These are phyloP conservation scores for Caprella mutica DNA, from an alignment of 2,888 invertebrate genomes.

Conservation along the genomic window DNA sequence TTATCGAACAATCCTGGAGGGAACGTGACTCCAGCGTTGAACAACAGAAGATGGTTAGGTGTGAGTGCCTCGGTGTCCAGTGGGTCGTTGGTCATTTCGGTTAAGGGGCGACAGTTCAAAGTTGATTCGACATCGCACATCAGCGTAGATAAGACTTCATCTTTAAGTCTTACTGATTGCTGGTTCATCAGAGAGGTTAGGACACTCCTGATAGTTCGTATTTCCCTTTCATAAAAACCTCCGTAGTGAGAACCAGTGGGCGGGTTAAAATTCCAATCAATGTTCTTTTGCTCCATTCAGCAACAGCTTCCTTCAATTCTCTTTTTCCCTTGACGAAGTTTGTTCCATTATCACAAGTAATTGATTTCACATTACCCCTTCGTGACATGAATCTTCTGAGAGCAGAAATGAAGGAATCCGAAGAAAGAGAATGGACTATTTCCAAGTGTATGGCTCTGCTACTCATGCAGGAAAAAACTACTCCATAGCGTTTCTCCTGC, in stretches of 20 bases:
- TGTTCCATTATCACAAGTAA: slow-evolving; percentile 8
- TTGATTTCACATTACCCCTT: neutral
- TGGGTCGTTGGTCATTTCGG: too few species aligned
- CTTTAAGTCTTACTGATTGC: too few species aligned
- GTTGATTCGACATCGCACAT: too few species aligned
- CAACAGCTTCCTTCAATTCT: neutral
- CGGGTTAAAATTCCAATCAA: slow-evolving; percentile 1
- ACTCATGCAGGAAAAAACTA: neutral
- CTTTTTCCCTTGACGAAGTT: slow-evolving; percentile 1
- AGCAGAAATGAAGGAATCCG: slow-evolving; percentile 3
- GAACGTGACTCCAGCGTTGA: neutral
- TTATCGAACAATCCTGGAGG: neutral
- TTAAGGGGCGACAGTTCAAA: too few species aligned
- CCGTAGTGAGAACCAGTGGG: slow-evolving; percentile 1
- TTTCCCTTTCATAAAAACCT: too few species aligned
- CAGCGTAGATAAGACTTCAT: too few species aligned
- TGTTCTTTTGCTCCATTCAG: neutral
- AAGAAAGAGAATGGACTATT: neutral
- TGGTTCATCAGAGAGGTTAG: too few species aligned
- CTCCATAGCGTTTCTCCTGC: neutral
- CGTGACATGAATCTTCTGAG: neutral
- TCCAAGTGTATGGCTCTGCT: neutral
- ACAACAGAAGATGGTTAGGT: slow-evolving; percentile 16
- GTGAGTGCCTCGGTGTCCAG: slow-evolving; percentile 16
- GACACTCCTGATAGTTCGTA: too few species aligned